These are phyloP conservation scores for Neelides sp. DNA, from an alignment of 1,140 invertebrate species.

Conservation along the genomic window DNA sequence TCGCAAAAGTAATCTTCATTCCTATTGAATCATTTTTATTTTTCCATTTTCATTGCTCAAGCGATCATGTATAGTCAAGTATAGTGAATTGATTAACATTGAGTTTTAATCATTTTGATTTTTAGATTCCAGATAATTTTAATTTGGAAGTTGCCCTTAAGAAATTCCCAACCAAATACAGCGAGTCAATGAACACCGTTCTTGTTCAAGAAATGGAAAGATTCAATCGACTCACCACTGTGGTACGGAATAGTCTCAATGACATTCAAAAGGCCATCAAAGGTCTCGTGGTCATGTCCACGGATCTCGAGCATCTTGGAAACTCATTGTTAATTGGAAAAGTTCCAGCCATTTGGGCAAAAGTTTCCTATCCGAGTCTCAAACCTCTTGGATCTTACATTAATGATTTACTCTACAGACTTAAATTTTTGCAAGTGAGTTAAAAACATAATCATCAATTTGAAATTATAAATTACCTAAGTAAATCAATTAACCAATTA, in stretches of 20 bases:
- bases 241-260: conserved; percentile 43
- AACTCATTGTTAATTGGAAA: conserved; percentile 59
- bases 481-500: not conserved
- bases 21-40: too few species aligned
- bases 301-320: conserved; percentile 65
- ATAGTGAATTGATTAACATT: not conserved
- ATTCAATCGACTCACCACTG: conserved; percentile 61
- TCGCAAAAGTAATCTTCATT: too few species aligned
- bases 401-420: conserved; percentile 57
- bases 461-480: not conserved
- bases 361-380: conserved; percentile 78
- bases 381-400: conserved; percentile 86
- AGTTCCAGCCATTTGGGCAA: conserved; percentile 67
- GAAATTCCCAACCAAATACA: conserved; percentile 63
- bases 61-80: not conserved
- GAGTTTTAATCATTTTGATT: conserved; percentile 33
- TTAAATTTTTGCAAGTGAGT: conserved; percentile 40
- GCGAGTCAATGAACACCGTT: conserved; percentile 87
- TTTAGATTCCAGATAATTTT: conserved; percentile 39
- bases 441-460: not conserved
- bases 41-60: too few species aligned
- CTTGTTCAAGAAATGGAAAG: conserved; percentile 71
- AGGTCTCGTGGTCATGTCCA: conserved; percentile 77
- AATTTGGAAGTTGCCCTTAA: conserved; percentile 36
- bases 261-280: conserved; percentile 69